Percentiles rank a stretch among this genome's conserved stretches.
These are phyloP conservation scores for Parazoanthus swiftii DNA, from an alignment of 92 coral and sea anemone genomes.

Conservation along the genomic window DNA sequence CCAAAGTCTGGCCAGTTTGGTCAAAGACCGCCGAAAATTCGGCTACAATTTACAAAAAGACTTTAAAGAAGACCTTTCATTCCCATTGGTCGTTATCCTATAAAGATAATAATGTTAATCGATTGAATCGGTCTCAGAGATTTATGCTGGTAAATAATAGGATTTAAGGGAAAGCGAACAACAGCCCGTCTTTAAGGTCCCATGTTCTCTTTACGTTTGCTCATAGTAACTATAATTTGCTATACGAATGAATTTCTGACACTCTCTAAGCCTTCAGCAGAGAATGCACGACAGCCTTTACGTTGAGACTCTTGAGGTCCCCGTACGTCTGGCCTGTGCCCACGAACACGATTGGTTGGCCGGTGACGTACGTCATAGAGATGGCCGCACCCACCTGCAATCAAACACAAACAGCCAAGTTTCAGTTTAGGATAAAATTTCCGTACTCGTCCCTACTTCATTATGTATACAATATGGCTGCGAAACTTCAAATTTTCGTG, in stretches of 20 bases:
- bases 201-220: too few relatives aligned
- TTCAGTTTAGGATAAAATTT: background rate
- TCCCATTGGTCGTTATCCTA: background rate
- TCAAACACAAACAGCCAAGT: too few relatives aligned
- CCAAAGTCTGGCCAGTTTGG: background rate
- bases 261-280: slow-evolving; percentile 75
- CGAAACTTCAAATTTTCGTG: too few relatives aligned
- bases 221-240: too few relatives aligned
- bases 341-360: slow-evolving; percentile 98
- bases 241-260: too few relatives aligned
- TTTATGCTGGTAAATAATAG: background rate
- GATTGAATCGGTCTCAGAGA: background rate
- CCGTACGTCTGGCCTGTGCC: slow-evolving; percentile 99
- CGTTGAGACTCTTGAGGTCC: slow-evolving; percentile 91
- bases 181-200: background rate
- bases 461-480: too few relatives aligned
- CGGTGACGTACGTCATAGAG: slow-evolving; percentile 98
- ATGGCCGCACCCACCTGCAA: slow-evolving; percentile 97
- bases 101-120: background rate
- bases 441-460: too few relatives aligned
- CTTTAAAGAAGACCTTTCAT: background rate
- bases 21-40: background rate
- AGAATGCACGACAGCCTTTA: slow-evolving; percentile 96
- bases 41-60: background rate
- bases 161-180: background rate